A percentile compares a stretch with the other conserved stretches of the same genome.
Conservation (phyloP, 2,797 vertebrate genomes). For the Neosilurus hyrtlii region DNA sequence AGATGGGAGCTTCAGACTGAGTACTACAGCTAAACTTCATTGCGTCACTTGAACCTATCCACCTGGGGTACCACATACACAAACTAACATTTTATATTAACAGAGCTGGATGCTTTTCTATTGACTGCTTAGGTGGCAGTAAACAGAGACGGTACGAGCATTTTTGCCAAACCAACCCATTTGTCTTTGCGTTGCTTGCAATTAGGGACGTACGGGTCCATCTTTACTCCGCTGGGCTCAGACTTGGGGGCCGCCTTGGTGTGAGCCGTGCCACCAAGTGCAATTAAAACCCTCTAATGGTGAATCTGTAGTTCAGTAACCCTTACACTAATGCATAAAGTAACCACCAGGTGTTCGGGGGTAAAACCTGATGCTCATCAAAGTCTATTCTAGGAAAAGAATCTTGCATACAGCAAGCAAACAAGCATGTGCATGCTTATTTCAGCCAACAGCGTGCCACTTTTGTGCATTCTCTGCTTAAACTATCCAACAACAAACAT, state of each 20-base stretch:
- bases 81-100: not conserved
- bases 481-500: too few relatives aligned
- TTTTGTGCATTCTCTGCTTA: not conserved
- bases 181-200: not conserved
- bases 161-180: not conserved
- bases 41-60: too few relatives aligned
- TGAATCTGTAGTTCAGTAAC: too few relatives aligned
- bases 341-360: not conserved
- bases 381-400: not conserved
- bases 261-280: too few relatives aligned
- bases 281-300: not conserved
- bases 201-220: not conserved
- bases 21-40: not conserved
- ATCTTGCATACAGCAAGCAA: not conserved
- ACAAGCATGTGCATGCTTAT: not conserved
- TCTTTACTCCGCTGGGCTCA: not conserved
- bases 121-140: too few relatives aligned
- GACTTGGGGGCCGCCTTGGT: not conserved
- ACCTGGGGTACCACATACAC: too few relatives aligned
- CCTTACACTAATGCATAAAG: not conserved
- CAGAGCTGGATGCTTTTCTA: not conserved
- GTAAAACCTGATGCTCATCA: too few relatives aligned
- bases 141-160: not conserved
- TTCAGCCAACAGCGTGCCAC: not conserved
- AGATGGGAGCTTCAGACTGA: not conserved